Base-by-base conservation (phyloP, 2,113 vertebrate genomes). In the Ciconia maguari region DNA sequence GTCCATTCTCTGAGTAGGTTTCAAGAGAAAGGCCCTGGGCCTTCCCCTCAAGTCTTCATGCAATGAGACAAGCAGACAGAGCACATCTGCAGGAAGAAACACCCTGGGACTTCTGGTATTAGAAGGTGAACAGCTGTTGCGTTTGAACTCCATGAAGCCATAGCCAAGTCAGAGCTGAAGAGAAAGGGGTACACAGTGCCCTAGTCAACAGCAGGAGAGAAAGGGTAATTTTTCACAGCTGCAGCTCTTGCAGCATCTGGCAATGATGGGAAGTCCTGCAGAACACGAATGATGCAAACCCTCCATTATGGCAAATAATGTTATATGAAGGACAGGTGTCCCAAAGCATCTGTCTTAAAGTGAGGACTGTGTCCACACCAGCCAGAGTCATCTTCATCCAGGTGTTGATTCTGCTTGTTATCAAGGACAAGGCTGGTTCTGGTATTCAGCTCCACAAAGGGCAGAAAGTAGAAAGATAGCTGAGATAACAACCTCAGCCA, bases 221-320 rank as follows among this genome's bases (percentile, higher is more conserved):
- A 77, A 65, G 54, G 49, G 27, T 66, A 89, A 94, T 94, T 95
- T 94, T 83, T 91, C 83, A 92, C 92, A 96, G 96, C 77, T 96
- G 92, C 71, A 93, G 62, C 36, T 84, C 61, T 83, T 94, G 78
- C 74, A 90, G 66, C 58, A 93, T 90, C 78, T 90, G 87, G 57
- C 52, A 91, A 27, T 2, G 24, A 76, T 10, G 41, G 52, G 36
- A 92, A 80, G n/a, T 70, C 32, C 54, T 91, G 70, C 36, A 95
- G 81, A 91, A 97, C 51, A 76, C 1, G 5, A 95, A 91, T 62
- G 86, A 64, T 87, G 61, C 60, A 87, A 89, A 52, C 24, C 4
- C 44, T 74, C 51, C 22, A 38, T 32, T 55, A 72, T 9, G 20
- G 54, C 51, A 66, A 87, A 65, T 42, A 42, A 68, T 1, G 5